Percentiles rank a stretch among this genome's conserved stretches.
Conservation (phyloP, 2,888 invertebrate species). For the Allolobophora icterica region DNA sequence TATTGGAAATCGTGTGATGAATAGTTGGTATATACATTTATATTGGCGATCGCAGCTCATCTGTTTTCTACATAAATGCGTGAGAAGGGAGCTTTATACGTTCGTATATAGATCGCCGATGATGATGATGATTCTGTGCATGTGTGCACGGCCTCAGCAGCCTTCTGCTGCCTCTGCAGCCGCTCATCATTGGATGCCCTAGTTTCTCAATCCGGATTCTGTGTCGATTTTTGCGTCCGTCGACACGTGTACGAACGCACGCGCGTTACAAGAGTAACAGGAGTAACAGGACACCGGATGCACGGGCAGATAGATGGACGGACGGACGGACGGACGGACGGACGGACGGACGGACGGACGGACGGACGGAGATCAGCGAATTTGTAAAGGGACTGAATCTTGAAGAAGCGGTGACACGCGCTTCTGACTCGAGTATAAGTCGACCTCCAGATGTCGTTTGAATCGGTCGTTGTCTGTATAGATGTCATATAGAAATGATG, state of each 20-base stretch:
- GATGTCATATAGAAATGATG: too few species aligned
- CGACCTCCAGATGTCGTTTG: neutral
- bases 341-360: too few species aligned
- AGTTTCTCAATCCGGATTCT: neutral
- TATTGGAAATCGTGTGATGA: too few species aligned
- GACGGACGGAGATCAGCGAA: neutral
- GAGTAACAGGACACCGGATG: too few species aligned
- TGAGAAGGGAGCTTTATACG: too few species aligned
- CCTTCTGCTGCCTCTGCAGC: neutral
- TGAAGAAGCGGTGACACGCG: neutral
- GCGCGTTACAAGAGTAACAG: too few species aligned
- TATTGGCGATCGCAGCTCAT: neutral
- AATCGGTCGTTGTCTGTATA: too few species aligned
- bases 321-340: too few species aligned
- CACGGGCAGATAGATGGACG: neutral
- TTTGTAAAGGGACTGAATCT: neutral
- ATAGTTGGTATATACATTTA: neutral
- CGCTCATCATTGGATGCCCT: conserved; percentile 8
- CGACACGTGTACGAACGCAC: neutral
- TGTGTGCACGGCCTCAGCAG: neutral
- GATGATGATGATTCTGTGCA: neutral
- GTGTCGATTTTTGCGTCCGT: neutral
- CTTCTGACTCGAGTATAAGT: neutral
- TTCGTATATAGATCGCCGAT: too few species aligned
- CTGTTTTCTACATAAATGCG: neutral